Percentiles rank a stretch among this genome's conserved stretches.
Evolutionary conservation across 2,888 invertebrate genomes (phyloP).

Genomic region (Monochamus alternatus): DNA sequence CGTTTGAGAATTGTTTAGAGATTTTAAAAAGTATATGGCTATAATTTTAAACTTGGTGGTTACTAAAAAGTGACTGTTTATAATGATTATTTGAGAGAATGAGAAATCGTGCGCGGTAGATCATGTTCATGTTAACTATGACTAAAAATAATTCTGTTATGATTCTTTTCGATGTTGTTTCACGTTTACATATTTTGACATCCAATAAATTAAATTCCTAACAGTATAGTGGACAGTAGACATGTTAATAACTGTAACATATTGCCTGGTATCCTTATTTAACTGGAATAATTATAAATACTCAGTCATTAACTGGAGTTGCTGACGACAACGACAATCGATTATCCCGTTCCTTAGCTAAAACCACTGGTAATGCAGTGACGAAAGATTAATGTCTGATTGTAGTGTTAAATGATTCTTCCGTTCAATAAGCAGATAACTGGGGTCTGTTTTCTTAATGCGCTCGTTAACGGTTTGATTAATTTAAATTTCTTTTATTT

Average conservation of each 20-base stretch:
- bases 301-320: constrained; percentile 5
- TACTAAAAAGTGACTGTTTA: too few relatives aligned
- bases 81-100: too few relatives aligned
- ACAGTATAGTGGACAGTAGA: not conserved
- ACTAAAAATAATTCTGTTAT: too few relatives aligned
- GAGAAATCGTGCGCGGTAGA: too few relatives aligned
- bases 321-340: constrained; percentile 9
- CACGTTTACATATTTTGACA: not conserved
- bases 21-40: too few relatives aligned
- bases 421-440: constrained; percentile 46
- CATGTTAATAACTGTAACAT: not conserved
- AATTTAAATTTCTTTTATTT: constrained; percentile 21
- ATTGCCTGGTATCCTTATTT: not conserved
- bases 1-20: too few relatives aligned
- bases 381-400: constrained; percentile 25
- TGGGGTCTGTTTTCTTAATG: constrained; percentile 36
- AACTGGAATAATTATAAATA: constrained; percentile 5
- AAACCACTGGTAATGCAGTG: constrained; percentile 15
- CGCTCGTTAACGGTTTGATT: constrained; percentile 28
- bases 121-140: too few relatives aligned
- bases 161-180: too few relatives aligned
- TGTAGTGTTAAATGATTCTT: constrained; percentile 50
- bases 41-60: too few relatives aligned
- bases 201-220: not conserved
- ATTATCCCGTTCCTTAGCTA: constrained; percentile 19